Base-by-base conservation (phyloP, 2,797 vertebrate genomes). In the Chelidonichthys spinosus region DNA sequence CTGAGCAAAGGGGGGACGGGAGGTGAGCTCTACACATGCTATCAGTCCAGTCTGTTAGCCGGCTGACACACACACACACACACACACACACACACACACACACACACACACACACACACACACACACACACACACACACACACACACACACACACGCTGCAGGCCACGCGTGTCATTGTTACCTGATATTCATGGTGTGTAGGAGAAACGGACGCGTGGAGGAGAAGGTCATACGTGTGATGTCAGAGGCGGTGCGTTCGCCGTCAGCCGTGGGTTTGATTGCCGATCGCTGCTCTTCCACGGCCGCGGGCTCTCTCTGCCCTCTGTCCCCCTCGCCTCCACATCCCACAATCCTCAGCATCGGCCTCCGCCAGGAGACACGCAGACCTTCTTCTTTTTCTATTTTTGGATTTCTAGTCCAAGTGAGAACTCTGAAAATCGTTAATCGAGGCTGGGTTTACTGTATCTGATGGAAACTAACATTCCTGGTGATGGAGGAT, bases 201-300 rank as follows among this genome's bases (percentile, higher is more conserved):
- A 78, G 84, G 85, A 88, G 84, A 87, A 85, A 83, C 77, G 79
- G 72, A 72, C 62, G 60, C 25, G 25, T 25, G 25, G 74, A 78
- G 79, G 85, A 82, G 88, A 92, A 92, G 88, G 91, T 91, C 86
- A 85, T 76, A 50, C 40, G 37, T 69, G 73, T 86, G 89, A 88
- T 85, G 91, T 88, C 83, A 87, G 72, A 85, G 76, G 76, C 63
- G n/a, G 44, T 55, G 78, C 36, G 42, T 86, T 89, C 72, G 33
- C 65, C 72, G 71, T 72, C 35, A 67, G 79, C 55, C 64, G 76
- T 72, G 82, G 72, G 79, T 89, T 85, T 88, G 85, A 89, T 85
- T 73, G 79, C 80, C 35, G 32, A 63, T 85, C 60, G 54, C 78
- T 79, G 66, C 62, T 69, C 59, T 66, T 63, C 32, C 60, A 55